phyloP scores from a whole-genome alignment of 2,888 invertebrate species.

The Gortyna flavago region DNA sequence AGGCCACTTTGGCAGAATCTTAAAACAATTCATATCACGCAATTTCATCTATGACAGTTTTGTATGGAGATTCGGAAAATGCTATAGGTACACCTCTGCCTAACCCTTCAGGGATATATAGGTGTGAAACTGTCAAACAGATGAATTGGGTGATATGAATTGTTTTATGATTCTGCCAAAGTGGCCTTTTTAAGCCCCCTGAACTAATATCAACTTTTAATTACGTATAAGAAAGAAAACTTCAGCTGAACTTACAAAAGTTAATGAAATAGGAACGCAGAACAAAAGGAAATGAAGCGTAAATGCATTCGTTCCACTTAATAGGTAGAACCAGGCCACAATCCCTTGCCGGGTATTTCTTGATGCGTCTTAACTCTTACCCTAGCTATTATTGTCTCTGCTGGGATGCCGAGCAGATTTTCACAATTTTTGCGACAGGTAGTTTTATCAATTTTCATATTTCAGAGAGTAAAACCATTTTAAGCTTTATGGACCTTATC shows the following conservation, averaged over 20 bases:
- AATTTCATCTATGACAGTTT: no score
- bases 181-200: no score
- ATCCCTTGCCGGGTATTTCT: conserved; percentile 32
- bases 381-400: conserved; percentile 35
- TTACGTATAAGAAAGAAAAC: conserved; percentile 16
- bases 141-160: no score
- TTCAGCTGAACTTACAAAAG: conserved; percentile 29
- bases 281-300: conserved; percentile 49
- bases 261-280: conserved; percentile 39
- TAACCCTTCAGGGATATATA: no score
- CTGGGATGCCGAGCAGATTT: background rate
- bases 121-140: no score
- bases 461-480: background rate
- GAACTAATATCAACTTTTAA: conserved; percentile 41
- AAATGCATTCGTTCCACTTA: conserved; percentile 51
- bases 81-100: no score
- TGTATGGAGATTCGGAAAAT: no score
- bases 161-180: no score
- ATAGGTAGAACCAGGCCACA: conserved; percentile 37
- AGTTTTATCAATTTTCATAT: conserved; percentile 7
- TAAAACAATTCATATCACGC: no score
- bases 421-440: background rate
- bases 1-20: no score
- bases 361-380: conserved; percentile 19
- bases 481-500: background rate